Evolutionary conservation across 92 coral and sea anemone genomes (phyloP), one percentile per base, ranked within the genome.

Genomic region (Phenganax subtilis): DNA sequence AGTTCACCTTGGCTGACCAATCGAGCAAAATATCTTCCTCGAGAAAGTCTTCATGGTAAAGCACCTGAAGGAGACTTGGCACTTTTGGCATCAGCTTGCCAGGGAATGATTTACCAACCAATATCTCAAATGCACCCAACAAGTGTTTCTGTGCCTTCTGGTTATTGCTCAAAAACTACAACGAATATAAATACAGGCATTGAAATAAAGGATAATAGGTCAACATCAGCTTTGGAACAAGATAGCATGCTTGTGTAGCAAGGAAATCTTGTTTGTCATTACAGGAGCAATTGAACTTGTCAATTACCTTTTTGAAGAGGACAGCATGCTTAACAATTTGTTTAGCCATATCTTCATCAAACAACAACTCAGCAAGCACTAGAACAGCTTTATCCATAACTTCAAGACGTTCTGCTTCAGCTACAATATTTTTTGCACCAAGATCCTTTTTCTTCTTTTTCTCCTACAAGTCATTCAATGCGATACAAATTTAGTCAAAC

Each of bases 391-490:
- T 96, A 80, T 96, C 99, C 81, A 85, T 92, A 51, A 96, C 88
- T 64, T 96, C 99, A 72, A 96, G 89, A 29, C 99, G 91, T 54
- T 92, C 99, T 52, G 99, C 99, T 77, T 96, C 99, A 7, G 99
- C 90, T 55, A 92, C 88, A 72, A 96, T 81, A 81, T 86, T 92
- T 83, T 90, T 92, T 11, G 72, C 87, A 55, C 76, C 94, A 54
- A 88, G 61, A 51, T 85, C 55, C 63, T 86, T 88, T 2, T 84
- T 68, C 76, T 87, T 88, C 86, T 93, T 93, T 72, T 88, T 90
- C 55, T 76, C 85, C 98, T 93, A 69, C 17, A 54, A 30, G 29
- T 37, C 54, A 80, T 28, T 77, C 57, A 80, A 51, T 68, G 9
- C 25, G 30, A 30, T 9, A 20, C 47, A 61, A 5, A 7, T 8